phyloP scores from a whole-genome alignment of 2,797 vertebrate species.

The Enteromius viviparus region DNA sequence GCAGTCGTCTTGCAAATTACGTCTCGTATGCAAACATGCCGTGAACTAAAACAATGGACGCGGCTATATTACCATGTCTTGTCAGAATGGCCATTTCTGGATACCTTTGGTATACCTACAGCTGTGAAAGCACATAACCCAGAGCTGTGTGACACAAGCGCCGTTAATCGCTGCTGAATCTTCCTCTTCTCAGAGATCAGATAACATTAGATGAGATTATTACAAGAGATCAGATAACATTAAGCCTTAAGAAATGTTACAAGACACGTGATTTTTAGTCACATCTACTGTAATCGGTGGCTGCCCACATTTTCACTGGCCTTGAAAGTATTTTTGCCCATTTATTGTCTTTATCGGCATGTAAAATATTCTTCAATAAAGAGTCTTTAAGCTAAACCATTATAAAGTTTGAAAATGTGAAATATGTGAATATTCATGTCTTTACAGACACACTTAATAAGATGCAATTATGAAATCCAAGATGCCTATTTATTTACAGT shows the following conservation, averaged over 20 bases:
- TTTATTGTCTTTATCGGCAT: not conserved
- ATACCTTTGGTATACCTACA: slow-evolving; percentile 6
- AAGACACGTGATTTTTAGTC: not conserved
- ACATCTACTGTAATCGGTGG: not conserved
- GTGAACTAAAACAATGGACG: not conserved
- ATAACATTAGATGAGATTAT: slow-evolving; percentile 7
- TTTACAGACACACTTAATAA: not conserved
- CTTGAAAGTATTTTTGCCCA: not conserved
- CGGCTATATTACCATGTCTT: not conserved
- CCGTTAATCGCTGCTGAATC: slow-evolving; percentile 10
- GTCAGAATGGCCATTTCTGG: not conserved
- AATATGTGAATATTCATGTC: not conserved
- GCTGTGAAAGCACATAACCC: slow-evolving; percentile 20
- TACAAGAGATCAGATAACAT: slow-evolving; percentile 14
- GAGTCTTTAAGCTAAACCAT: not conserved
- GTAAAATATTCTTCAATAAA: not conserved
- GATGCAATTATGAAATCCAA: not conserved
- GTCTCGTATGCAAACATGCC: slow-evolving; percentile 11
- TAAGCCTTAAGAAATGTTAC: not conserved
- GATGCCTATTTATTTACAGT: too few species aligned
- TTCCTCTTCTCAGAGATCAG: not conserved
- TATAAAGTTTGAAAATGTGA: not conserved
- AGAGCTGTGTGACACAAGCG: not conserved
- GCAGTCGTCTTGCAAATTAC: slow-evolving; percentile 15
- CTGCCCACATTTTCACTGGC: not conserved